A percentile compares a stretch with the other conserved stretches of the same genome.
Evolutionary conservation across 2,113 vertebrate species (phyloP).

Genomic region (Colaptes auratus): DNA sequence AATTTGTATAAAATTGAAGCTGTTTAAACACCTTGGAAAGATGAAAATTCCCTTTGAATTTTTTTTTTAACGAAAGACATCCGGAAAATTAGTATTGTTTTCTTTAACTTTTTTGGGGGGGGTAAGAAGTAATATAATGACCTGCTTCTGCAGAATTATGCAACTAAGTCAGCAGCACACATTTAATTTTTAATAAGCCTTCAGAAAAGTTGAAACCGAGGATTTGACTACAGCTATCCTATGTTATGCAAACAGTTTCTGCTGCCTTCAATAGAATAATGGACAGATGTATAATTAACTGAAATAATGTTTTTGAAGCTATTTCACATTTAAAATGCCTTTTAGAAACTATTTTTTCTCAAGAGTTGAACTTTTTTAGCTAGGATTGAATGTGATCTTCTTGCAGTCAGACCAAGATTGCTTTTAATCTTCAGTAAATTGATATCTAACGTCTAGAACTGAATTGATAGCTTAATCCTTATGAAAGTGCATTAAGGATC

Average conservation of each 20-base stretch:
- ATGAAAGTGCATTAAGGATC: neutral
- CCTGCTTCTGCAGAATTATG: neutral
- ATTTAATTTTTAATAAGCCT: neutral
- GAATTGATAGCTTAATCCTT: neutral
- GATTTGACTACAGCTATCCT: neutral
- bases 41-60: neutral
- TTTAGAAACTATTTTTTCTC: neutral
- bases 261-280: neutral
- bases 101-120: neutral
- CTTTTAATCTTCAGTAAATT: neutral
- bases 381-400: neutral
- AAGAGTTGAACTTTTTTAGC: neutral
- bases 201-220: neutral
- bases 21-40: neutral
- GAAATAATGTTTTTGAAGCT: neutral
- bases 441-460: neutral
- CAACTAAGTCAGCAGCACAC: neutral
- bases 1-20: neutral
- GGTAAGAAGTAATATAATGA: neutral
- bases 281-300: neutral
- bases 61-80: neutral
- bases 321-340: neutral
- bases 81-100: neutral
- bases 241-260: neutral
- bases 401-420: neutral